Conservation (phyloP, 2,113 vertebrate genomes). For the Hypanus sabinus region DNA sequence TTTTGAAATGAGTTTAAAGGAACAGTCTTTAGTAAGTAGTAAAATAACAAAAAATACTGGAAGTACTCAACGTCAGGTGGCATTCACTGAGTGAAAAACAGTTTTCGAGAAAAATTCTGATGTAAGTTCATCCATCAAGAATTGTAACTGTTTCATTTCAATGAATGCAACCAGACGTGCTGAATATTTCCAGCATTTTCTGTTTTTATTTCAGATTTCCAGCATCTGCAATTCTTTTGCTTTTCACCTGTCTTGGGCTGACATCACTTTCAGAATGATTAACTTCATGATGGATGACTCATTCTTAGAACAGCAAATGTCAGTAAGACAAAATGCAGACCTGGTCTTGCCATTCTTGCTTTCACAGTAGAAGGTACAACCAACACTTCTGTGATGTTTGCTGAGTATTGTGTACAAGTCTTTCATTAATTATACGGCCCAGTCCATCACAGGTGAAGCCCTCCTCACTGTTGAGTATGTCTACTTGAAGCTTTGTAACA, state of each 20-base stretch:
- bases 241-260: not conserved
- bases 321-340: not conserved
- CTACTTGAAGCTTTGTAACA: too few species aligned
- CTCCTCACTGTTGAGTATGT: too few species aligned
- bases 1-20: not conserved
- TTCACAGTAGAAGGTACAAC: not conserved
- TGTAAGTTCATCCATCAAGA: too few species aligned
- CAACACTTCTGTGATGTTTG: not conserved
- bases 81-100: too few species aligned
- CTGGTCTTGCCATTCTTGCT: not conserved
- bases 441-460: too few species aligned
- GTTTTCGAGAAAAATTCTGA: too few species aligned
- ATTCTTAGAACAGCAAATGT: not conserved
- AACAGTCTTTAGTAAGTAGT: not conserved
- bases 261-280: not conserved
- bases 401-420: not conserved
- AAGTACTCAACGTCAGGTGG: too few species aligned
- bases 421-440: not conserved
- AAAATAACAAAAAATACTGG: not conserved
- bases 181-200: too few species aligned
- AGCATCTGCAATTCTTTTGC: too few species aligned
- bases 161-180: too few species aligned
- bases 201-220: too few species aligned
- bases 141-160: too few species aligned
- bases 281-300: not conserved